A percentile compares a stretch with the other conserved stretches of the same genome.
These are phyloP conservation scores for Leptinotarsa tumamoca DNA, from an alignment of 2,888 invertebrate genomes.

Conservation along the genomic window DNA sequence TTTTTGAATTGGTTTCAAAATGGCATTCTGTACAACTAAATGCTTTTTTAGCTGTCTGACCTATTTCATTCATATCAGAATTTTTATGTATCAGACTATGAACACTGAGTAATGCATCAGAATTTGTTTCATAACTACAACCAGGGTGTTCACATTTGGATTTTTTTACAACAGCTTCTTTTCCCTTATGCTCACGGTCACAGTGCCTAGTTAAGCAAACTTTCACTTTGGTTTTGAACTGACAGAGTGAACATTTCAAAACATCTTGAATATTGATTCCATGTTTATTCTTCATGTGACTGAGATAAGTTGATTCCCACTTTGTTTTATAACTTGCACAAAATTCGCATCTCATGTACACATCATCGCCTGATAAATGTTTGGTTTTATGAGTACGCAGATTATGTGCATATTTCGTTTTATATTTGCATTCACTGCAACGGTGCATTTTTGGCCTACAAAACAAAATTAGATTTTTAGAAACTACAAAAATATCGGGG, in stretches of 20 bases:
- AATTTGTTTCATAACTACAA: constrained; percentile 27
- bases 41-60: constrained; percentile 19
- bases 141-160: constrained; percentile 28
- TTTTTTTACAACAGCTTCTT: constrained; percentile 13
- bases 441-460: constrained; percentile 38
- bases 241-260: constrained; percentile 38
- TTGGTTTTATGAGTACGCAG: constrained; percentile 42
- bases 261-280: constrained; percentile 33
- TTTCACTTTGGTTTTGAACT: constrained; percentile 42
- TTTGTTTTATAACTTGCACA: constrained; percentile 45
- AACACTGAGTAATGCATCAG: constrained; percentile 23
- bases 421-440: constrained; percentile 43
- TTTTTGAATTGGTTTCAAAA: constrained; percentile 36
- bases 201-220: constrained; percentile 36
- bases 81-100: constrained; percentile 26
- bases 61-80: not conserved
- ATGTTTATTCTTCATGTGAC: constrained; percentile 44
- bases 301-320: constrained; percentile 43
- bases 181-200: constrained; percentile 33
- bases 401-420: constrained; percentile 43
- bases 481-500: not conserved
- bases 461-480: constrained; percentile 8
- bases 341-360: constrained; percentile 38
- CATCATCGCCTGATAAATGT: constrained; percentile 43
- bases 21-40: constrained; percentile 38